Base-by-base conservation (phyloP, 2,797 vertebrate species). In the Chloroceryle inda region DNA sequence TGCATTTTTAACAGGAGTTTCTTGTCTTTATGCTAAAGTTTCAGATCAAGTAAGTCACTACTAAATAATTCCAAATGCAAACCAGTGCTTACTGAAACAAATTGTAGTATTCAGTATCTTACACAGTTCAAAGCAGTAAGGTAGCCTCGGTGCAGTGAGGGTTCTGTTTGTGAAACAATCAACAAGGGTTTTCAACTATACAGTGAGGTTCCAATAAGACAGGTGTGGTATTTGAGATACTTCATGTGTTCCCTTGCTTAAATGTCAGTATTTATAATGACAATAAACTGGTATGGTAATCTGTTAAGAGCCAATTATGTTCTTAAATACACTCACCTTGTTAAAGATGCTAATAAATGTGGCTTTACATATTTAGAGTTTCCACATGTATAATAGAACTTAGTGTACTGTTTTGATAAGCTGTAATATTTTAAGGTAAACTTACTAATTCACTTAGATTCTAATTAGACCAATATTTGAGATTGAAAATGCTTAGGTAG, bases 261-360 rank as follows among this genome's bases (percentile, higher is more conserved):
- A 96, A 89, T 89, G 77, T 93, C 76, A 92, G 49, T 88, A 78
- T 83, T 94, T 92, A 67, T 73, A 88, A 73, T 88, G 59, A 59
- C 38, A 91, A 76, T 93, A 64, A 92, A 74, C 29, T 72, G 78
- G 26, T 59, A 42, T 72, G 19, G 37, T 44, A 74, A 17, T 69
- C 45, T 50, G 10, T 91, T 93, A 88, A 89, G 64, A 88, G 55
- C 56, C 45, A 59, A 45, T 78, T 96, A 67, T 4, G 5, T 90
- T 83, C 84, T 88, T 93, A 84, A 88, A 47, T 50, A 72, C 8
- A 42, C 8, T 77, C 17, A 61, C 61, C 50, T 75, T 62, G 26
- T 44, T 59, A 37, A 87, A 77, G 68, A n/a, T 72, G 55, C 26
- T 83, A 58, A 66, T 86, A 90, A 83, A 58, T 1, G 0, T 35